Conservation (phyloP, 2,888 invertebrate genomes). For the Apodemia mormo region DNA sequence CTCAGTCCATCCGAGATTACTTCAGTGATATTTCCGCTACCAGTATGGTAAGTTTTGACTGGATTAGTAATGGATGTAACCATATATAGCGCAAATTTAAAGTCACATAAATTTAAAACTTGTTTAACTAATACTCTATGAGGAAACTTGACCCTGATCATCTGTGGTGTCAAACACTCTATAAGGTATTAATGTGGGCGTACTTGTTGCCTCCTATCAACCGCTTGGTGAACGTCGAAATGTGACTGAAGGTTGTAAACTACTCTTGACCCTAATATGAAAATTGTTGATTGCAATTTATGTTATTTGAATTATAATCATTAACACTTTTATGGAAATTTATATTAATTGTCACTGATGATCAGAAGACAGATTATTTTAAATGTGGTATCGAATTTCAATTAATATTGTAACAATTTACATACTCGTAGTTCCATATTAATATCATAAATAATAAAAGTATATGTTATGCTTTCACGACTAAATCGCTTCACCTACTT, state of each 20-base stretch:
- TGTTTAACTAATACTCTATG: conserved; percentile 2
- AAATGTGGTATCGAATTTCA: too few species aligned
- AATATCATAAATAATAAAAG: too few species aligned
- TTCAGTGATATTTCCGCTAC: neutral
- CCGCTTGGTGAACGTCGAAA: conserved; percentile 45
- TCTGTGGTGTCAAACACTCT: conserved; percentile 45
- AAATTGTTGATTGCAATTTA: conserved; percentile 41
- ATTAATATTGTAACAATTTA: too few species aligned
- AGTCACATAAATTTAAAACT: conserved; percentile 4
- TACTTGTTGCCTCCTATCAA: conserved; percentile 37
- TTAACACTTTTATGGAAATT: conserved; percentile 22
- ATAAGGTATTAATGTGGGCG: conserved; percentile 50
- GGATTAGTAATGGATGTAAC: neutral
- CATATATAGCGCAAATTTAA: neutral
- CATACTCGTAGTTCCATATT: too few species aligned
- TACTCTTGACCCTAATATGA: conserved; percentile 50
- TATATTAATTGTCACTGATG: neutral
- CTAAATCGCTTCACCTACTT: too few species aligned
- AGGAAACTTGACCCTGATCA: conserved; percentile 43
- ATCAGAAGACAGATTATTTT: too few species aligned
- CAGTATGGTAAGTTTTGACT: neutral
- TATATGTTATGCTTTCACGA: too few species aligned
- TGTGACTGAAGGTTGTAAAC: conserved; percentile 43
- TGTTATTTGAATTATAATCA: conserved; percentile 29
- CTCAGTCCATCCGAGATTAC: neutral